phyloP scores from a whole-genome alignment of 2,113 vertebrate species.

The Danio rerio region DNA sequence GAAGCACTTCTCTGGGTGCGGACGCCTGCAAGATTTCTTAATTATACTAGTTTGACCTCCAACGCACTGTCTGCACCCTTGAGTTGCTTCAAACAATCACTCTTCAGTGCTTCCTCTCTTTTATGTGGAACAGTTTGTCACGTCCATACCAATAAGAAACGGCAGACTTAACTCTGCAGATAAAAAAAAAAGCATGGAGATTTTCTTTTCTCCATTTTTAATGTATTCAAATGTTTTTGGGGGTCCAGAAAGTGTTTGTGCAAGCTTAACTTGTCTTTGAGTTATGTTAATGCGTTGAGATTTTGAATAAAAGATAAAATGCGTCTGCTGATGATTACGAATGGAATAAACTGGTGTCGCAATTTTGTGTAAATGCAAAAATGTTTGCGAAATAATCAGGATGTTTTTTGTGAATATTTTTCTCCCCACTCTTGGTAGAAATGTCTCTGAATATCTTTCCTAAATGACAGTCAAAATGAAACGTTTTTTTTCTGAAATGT shows the following conservation, averaged over 20 bases:
- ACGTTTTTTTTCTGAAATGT: neutral
- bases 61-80: neutral
- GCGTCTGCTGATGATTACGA: neutral
- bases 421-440: neutral
- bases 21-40: conserved; percentile 33
- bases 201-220: neutral
- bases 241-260: neutral
- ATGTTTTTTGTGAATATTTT: neutral
- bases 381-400: neutral
- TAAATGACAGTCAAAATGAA: conserved; percentile 1
- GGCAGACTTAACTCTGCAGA: neutral
- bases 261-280: neutral
- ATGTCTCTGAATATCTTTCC: neutral
- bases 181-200: conserved; percentile 2
- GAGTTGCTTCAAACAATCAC: conserved; percentile 33
- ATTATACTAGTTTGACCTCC: conserved; percentile 51
- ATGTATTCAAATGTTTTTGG: neutral
- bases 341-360: neutral
- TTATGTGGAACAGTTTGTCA: conserved; percentile 11
- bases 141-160: conserved; percentile 19
- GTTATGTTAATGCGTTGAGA: neutral
- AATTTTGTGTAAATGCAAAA: neutral
- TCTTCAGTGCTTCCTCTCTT: conserved; percentile 4
- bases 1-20: conserved; percentile 19
- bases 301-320: neutral